These are phyloP conservation scores for Excalfactoria chinensis DNA, from an alignment of 2,113 vertebrate genomes.

Conservation along the genomic window DNA sequence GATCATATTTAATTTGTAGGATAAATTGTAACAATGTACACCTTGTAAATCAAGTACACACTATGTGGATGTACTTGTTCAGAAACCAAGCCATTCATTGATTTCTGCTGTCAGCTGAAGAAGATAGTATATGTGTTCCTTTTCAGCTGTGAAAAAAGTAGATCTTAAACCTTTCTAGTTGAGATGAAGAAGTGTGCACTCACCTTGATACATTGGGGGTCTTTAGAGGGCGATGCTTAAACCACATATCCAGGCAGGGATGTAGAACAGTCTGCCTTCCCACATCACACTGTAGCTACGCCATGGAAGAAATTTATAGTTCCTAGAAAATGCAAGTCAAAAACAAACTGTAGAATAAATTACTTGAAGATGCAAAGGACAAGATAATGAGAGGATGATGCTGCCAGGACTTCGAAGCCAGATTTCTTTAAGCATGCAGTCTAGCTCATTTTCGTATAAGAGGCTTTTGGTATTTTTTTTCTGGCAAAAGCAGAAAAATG, in stretches of 20 bases:
- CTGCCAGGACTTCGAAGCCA: background rate
- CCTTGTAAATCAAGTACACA: background rate
- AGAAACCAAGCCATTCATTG: background rate
- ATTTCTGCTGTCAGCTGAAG: background rate
- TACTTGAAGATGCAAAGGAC: background rate
- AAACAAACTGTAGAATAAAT: background rate
- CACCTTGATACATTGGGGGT: background rate
- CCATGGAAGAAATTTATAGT: background rate
- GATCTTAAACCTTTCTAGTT: background rate
- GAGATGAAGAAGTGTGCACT: background rate
- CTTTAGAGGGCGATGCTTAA: background rate
- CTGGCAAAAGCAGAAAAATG: background rate
- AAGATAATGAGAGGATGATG: background rate
- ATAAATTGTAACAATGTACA: background rate
- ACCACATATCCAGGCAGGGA: background rate
- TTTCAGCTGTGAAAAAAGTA: background rate
- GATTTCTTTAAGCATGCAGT: background rate
- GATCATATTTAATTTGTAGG: conserved; percentile 1
- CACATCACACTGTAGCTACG: background rate
- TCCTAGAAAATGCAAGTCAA: background rate
- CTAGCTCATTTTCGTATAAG: background rate
- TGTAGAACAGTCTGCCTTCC: background rate
- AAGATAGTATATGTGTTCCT: background rate
- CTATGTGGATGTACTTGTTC: background rate
- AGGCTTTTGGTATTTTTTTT: no score